Percentiles rank a stretch among this genome's conserved stretches.
These are phyloP conservation scores for Pluvialis apricaria DNA, from an alignment of 2,113 vertebrate genomes.

Conservation along the genomic window DNA sequence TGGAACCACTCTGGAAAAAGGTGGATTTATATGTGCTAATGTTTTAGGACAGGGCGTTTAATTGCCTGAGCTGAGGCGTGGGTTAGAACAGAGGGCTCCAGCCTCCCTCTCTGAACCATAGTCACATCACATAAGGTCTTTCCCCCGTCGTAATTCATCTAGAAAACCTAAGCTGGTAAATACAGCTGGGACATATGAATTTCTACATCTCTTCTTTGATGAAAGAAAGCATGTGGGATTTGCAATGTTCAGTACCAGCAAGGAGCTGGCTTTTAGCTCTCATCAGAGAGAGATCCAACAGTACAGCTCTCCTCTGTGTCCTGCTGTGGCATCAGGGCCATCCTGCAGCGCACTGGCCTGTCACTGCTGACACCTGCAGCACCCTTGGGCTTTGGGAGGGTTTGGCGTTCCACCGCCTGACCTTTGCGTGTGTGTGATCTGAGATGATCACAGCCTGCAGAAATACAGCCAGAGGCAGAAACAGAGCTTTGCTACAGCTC, in stretches of 20 bases:
- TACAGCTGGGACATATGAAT: not conserved
- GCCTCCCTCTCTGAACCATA: not conserved
- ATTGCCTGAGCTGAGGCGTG: not conserved
- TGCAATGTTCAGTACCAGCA: not conserved
- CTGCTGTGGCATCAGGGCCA: not conserved
- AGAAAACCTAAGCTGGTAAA: not conserved
- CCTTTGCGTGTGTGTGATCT: not conserved
- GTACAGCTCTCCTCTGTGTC: not conserved
- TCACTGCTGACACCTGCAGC: not conserved
- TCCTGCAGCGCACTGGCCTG: not conserved
- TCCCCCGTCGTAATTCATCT: not conserved
- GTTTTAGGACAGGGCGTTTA: not conserved
- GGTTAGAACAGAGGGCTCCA: not conserved
- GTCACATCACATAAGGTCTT: not conserved
- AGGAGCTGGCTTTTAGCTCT: not conserved
- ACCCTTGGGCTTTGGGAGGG: not conserved
- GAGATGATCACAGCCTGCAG: conserved; percentile 41
- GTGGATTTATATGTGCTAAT: accelerated
- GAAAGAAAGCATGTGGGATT: not conserved
- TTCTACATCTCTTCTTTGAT: not conserved
- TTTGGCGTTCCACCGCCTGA: not conserved
- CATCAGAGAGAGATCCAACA: not conserved
- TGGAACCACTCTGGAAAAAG: not conserved
- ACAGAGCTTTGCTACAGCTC: not conserved
- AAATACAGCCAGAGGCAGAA: conserved; percentile 19